Evolutionary conservation across 2,113 vertebrate species (phyloP).

Genomic region (Pseudonaja textilis): DNA sequence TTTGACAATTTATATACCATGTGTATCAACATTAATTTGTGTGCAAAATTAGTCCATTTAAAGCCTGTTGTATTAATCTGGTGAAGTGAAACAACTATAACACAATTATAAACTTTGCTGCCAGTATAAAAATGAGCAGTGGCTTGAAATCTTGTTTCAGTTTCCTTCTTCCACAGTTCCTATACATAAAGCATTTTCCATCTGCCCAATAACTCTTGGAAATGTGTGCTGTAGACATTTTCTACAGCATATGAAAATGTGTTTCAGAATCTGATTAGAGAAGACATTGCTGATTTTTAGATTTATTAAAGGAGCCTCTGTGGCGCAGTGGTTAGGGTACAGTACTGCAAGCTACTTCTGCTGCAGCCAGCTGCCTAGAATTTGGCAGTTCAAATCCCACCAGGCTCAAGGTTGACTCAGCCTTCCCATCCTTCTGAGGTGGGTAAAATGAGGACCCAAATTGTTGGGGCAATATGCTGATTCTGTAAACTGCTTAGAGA

Average conservation of each 20-base stretch:
- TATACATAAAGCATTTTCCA: background rate
- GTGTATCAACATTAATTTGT: background rate
- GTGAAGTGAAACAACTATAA: background rate
- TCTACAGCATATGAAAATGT: background rate
- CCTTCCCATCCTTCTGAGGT: too few species aligned
- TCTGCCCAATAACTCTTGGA: background rate
- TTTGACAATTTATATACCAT: background rate
- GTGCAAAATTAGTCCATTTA: background rate
- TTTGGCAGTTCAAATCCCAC: too few species aligned
- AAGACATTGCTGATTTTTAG: background rate
- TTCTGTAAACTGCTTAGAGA: too few species aligned
- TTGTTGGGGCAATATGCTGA: too few species aligned
- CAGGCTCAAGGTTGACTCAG: too few species aligned
- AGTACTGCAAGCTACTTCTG: too few species aligned
- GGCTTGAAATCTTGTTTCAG: background rate
- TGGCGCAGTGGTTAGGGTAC: too few species aligned
- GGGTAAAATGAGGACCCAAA: too few species aligned
- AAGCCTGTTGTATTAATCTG: background rate
- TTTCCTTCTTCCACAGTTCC: background rate
- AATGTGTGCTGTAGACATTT: background rate
- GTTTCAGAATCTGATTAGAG: background rate
- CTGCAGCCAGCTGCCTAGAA: too few species aligned
- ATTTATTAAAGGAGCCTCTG: background rate
- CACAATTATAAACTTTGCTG: background rate
- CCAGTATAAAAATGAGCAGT: background rate